These are phyloP conservation scores for Digitonthophagus gazella DNA, from an alignment of 2,888 invertebrate genomes.

Conservation along the genomic window DNA sequence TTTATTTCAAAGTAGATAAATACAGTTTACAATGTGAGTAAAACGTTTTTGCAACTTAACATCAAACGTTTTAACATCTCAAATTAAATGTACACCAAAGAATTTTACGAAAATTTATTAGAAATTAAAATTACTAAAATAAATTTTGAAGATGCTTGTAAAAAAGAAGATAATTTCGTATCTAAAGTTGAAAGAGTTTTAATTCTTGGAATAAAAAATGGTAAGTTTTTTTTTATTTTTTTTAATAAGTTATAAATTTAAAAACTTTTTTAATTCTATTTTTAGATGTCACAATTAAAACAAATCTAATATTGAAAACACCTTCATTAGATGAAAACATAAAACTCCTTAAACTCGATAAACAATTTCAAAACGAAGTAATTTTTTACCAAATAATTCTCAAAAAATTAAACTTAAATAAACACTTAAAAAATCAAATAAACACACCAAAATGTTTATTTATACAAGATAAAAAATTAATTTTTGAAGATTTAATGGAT, in stretches of 20 bases:
- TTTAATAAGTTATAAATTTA: neutral
- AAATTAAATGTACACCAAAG: neutral
- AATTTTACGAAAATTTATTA: constrained; percentile 26
- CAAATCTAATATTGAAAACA: neutral
- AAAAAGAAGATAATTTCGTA: constrained; percentile 33
- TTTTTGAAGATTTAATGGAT: constrained; percentile 31
- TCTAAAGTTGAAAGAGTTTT: constrained; percentile 31
- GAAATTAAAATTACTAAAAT: constrained; percentile 21
- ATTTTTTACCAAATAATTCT: constrained; percentile 32
- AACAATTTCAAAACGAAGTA: constrained; percentile 35
- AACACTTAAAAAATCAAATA: constrained; percentile 25
- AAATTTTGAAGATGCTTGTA: constrained; percentile 24
- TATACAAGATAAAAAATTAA: constrained; percentile 26
- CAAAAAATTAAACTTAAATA: constrained; percentile 28
- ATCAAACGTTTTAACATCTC: too few relatives aligned
- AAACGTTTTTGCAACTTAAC: too few relatives aligned
- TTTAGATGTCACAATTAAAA: neutral
- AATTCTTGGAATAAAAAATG: constrained; percentile 26
- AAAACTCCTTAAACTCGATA: constrained; percentile 18
- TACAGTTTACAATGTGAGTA: too few relatives aligned
- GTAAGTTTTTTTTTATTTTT: constrained; percentile 4
- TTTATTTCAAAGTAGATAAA: too few relatives aligned
- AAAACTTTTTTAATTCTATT: neutral
- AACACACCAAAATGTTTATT: constrained; percentile 29
- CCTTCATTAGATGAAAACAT: constrained; percentile 3